Conservation (phyloP, 2,113 vertebrate species). For the Etheostoma cragini region DNA sequence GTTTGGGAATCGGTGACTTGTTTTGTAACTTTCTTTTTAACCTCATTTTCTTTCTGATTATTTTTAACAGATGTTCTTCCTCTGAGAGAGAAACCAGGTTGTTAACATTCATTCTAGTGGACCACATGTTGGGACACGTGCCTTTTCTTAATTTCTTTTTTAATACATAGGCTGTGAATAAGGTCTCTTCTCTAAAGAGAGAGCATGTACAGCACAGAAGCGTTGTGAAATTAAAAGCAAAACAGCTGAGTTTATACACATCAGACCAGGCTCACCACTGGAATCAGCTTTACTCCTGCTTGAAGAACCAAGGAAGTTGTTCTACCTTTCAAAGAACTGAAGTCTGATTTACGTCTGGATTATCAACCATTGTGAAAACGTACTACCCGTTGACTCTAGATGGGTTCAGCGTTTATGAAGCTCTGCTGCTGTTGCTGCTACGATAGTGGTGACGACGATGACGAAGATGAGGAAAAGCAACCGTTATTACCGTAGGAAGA, state of each 20-base stretch:
- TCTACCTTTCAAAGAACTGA: not conserved
- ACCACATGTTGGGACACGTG: constrained; percentile 13
- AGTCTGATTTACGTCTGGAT: constrained; percentile 15
- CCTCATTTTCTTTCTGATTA: not conserved
- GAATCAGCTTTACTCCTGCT: not conserved
- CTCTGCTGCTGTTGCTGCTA: constrained; percentile 85
- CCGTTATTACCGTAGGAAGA: constrained; percentile 81
- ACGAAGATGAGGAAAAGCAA: constrained; percentile 82
- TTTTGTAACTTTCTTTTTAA: constrained; percentile 15
- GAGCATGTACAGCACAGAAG: constrained; percentile 10
- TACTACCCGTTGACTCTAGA: constrained; percentile 36
- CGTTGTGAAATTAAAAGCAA: constrained; percentile 11
- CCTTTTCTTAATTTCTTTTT: constrained; percentile 18
- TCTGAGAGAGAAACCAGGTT: not conserved
- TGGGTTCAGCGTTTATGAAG: constrained; percentile 78
- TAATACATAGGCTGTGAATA: constrained; percentile 17
- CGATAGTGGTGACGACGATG: constrained; percentile 31
- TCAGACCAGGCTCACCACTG: constrained; percentile 10
- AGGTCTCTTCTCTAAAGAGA: constrained; percentile 9
- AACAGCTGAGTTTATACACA: not conserved
- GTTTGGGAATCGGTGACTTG: not conserved
- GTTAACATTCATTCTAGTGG: not conserved
- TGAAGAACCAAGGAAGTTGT: constrained; percentile 11
- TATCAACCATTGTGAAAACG: constrained; percentile 18
- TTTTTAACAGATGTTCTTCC: not conserved